phyloP scores from a whole-genome alignment of 1,140 invertebrate species.

The Psilanteris sp. region DNA sequence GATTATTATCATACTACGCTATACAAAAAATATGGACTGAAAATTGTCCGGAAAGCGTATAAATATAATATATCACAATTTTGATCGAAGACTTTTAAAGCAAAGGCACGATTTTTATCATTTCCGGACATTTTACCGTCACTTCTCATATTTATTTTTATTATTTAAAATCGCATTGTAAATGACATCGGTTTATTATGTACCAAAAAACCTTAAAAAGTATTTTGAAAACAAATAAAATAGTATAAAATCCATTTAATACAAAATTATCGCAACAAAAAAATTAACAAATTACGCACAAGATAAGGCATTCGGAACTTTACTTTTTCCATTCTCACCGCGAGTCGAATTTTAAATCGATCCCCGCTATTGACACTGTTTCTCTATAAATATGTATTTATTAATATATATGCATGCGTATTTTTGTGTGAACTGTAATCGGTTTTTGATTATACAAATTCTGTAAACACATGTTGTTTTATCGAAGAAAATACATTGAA shows the following conservation, averaged over 20 bases:
- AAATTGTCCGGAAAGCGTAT: slow-evolving; percentile 29
- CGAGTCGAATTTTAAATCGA: slow-evolving; percentile 14
- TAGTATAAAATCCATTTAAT: slow-evolving; percentile 37
- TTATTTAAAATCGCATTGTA: slow-evolving; percentile 1
- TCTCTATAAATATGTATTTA: slow-evolving; percentile 43
- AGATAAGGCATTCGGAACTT: slow-evolving; percentile 16
- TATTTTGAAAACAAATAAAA: slow-evolving; percentile 28
- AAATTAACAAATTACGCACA: slow-evolving; percentile 49
- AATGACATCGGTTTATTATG: not conserved
- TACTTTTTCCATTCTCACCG: too few species aligned
- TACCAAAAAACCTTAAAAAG: not conserved
- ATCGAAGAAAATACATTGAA: too few species aligned
- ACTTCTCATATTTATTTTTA: not conserved
- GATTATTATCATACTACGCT: slow-evolving; percentile 8
- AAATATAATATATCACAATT: slow-evolving; percentile 53
- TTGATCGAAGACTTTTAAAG: slow-evolving; percentile 46
- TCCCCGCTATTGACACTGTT: slow-evolving; percentile 28
- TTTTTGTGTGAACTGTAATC: too few species aligned
- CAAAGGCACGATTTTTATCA: slow-evolving; percentile 41
- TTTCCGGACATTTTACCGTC: slow-evolving; percentile 18
- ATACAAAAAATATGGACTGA: slow-evolving; percentile 5
- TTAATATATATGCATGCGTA: too few species aligned
- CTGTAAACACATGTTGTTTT: too few species aligned
- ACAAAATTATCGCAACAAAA: slow-evolving; percentile 56
- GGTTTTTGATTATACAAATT: too few species aligned